These are phyloP conservation scores for Zootermopsis nevadensis DNA, from an alignment of 2,888 invertebrate species.

Conservation along the genomic window DNA sequence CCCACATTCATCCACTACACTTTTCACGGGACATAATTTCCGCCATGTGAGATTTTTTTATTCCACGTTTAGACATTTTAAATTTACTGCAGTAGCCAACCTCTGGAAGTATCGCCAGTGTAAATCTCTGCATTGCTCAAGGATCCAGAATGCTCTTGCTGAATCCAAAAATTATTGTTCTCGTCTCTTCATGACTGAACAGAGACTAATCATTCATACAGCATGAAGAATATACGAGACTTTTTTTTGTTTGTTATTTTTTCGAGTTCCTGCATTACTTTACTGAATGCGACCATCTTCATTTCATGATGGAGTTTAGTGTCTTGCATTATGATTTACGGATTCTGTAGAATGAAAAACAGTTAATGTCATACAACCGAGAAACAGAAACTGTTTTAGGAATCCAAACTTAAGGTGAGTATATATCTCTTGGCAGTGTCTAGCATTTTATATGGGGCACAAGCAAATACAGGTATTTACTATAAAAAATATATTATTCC, in stretches of 20 bases:
- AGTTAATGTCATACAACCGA: no score
- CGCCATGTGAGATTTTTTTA: slow-evolving; percentile 1
- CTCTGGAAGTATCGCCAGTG: slow-evolving; percentile 7
- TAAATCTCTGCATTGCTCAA: slow-evolving; percentile 10
- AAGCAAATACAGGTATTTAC: no score
- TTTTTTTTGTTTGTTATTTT: not conserved
- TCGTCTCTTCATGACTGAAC: not conserved
- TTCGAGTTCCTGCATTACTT: not conserved
- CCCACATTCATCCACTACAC: slow-evolving; percentile 9
- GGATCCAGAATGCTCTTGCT: not conserved
- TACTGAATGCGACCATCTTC: no score
- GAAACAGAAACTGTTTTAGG: no score
- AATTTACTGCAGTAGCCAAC: slow-evolving; percentile 6
- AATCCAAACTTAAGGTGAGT: no score
- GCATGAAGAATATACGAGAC: not conserved
- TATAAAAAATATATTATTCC: no score
- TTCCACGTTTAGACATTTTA: not conserved
- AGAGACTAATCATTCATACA: slow-evolving; percentile 10
- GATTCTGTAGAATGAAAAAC: no score
- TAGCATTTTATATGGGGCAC: no score
- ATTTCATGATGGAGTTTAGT: no score
- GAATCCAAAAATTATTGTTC: slow-evolving; percentile 6
- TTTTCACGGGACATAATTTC: slow-evolving; percentile 10
- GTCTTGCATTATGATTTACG: no score
- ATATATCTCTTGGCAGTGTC: no score